phyloP scores from a whole-genome alignment of 1,140 invertebrate species.

The Drosophila tropicalis region DNA sequence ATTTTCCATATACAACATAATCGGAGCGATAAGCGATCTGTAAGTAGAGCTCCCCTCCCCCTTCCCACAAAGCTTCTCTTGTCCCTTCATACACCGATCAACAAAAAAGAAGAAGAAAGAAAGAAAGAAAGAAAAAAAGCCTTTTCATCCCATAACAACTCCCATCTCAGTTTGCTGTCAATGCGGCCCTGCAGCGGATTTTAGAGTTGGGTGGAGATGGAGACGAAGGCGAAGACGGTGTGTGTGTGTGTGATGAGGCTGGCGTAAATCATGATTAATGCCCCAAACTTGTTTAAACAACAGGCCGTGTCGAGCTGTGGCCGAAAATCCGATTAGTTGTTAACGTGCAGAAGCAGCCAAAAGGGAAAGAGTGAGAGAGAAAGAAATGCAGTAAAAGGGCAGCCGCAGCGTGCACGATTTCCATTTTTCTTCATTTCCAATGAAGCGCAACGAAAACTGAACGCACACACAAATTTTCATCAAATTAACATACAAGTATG shows the following conservation, averaged over 20 bases:
- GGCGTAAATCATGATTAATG: conserved; percentile 79
- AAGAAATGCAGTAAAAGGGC: conserved; percentile 43
- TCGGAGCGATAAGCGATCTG: conserved; percentile 77
- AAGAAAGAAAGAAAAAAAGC: background rate
- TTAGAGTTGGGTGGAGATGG: background rate
- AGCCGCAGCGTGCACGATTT: conserved; percentile 61
- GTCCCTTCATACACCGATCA: background rate
- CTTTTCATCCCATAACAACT: background rate
- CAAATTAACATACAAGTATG: conserved; percentile 66
- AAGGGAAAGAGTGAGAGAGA: conserved; percentile 30
- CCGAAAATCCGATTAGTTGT: conserved; percentile 78
- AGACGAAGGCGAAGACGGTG: conserved; percentile 19
- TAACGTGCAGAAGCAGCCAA: conserved; percentile 43
- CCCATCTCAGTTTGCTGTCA: conserved; percentile 56
- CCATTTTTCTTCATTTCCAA: conserved; percentile 60
- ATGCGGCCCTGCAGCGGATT: conserved; percentile 51
- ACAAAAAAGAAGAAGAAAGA: no score
- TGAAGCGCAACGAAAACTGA: conserved; percentile 67
- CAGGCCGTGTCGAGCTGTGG: conserved; percentile 68
- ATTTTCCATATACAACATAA: conserved; percentile 72
- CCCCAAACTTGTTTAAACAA: conserved; percentile 78
- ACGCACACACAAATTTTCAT: conserved; percentile 68
- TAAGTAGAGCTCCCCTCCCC: conserved; percentile 7
- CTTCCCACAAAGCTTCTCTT: background rate
- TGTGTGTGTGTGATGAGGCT: conserved; percentile 38